phyloP scores from a whole-genome alignment of 2,797 vertebrate species.

The Sebastes umbrosus region DNA sequence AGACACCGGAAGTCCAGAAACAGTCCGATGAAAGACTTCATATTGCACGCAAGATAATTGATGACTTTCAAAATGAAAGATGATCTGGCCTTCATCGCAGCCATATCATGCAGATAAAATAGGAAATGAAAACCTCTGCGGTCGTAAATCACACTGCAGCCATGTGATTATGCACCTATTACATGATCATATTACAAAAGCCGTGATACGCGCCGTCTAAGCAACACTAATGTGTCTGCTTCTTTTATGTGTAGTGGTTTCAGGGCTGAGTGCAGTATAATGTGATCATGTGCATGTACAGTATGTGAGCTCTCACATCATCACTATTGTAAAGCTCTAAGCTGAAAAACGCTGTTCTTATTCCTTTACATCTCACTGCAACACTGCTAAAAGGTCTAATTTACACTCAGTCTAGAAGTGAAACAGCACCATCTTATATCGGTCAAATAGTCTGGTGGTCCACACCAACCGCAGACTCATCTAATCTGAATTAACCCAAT shows the following conservation, averaged over 20 bases:
- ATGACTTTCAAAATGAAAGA: conserved; percentile 57
- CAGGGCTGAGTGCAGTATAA: conserved; percentile 56
- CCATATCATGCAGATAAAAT: conserved; percentile 54
- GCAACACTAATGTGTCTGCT: conserved; percentile 38
- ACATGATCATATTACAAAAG: conserved; percentile 53
- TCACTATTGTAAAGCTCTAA: not conserved
- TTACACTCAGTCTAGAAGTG: not conserved
- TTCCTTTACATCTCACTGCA: not conserved
- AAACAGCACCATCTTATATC: not conserved
- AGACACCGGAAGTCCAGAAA: conserved; percentile 27
- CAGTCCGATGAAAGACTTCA: conserved; percentile 22
- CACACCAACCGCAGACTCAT: conserved; percentile 31
- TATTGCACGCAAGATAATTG: conserved; percentile 34
- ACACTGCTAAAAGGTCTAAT: not conserved
- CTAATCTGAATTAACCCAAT: conserved; percentile 80
- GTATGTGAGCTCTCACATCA: conserved; percentile 10
- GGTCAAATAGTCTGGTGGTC: conserved; percentile 58
- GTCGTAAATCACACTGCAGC: conserved; percentile 61
- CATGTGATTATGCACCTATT: conserved; percentile 48
- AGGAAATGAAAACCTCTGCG: conserved; percentile 63
- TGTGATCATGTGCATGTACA: conserved; percentile 41
- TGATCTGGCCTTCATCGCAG: conserved; percentile 30
- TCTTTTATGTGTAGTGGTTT: conserved; percentile 28
- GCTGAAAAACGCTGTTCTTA: not conserved
- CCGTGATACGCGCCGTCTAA: conserved; percentile 22